These are phyloP conservation scores for Chironomus tepperi DNA, from an alignment of 1,140 invertebrate species.

Conservation along the genomic window DNA sequence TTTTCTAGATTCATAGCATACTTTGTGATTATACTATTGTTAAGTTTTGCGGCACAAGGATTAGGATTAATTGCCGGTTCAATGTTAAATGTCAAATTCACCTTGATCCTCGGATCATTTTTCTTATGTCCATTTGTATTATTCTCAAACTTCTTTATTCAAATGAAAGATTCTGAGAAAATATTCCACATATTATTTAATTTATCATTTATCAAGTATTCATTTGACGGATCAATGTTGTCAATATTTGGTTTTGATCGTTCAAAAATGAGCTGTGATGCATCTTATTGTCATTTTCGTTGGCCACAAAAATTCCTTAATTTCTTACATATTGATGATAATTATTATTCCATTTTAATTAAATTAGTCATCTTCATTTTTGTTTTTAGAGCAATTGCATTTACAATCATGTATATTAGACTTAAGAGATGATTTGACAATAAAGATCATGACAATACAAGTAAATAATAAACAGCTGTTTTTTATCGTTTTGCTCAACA, in stretches of 20 bases:
- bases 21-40: conserved; percentile 60
- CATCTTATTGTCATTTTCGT: conserved; percentile 59
- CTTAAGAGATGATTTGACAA: conserved; percentile 26
- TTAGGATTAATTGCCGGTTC: conserved; percentile 76
- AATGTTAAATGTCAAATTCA: conserved; percentile 54
- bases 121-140: conserved; percentile 77
- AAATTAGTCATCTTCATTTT: conserved; percentile 27
- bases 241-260: conserved; percentile 58
- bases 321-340: conserved; percentile 58
- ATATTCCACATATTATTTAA: conserved; percentile 80
- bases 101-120: conserved; percentile 71
- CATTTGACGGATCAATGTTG: conserved; percentile 58
- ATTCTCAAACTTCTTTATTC: conserved; percentile 88
- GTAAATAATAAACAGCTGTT: no score
- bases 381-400: conserved; percentile 35
- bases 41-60: conserved; percentile 73
- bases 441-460: no score
- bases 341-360: not conserved
- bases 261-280: conserved; percentile 51
- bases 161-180: conserved; percentile 67
- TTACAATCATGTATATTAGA: conserved; percentile 38
- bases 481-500: no score
- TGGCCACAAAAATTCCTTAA: conserved; percentile 60
- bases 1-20: conserved; percentile 58
- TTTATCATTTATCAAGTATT: conserved; percentile 72